Evolutionary conservation across 2,797 vertebrate genomes (phyloP), one percentile per base, ranked within the genome.

Genomic region (Acanthurus tractus): DNA sequence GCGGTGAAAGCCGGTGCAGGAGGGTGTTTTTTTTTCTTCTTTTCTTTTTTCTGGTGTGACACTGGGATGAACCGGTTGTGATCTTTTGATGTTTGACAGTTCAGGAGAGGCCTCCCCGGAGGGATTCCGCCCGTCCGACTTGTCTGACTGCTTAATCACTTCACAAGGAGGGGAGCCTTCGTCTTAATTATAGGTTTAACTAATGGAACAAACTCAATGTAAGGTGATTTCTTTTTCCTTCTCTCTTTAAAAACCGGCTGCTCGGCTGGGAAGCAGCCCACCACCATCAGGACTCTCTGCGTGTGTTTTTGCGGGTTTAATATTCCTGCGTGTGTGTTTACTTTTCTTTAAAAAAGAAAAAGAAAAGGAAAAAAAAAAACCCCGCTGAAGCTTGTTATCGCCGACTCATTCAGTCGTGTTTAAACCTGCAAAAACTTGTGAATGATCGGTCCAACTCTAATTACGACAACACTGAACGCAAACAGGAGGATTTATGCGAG

Each of bases 71-170:
- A 95, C 94, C 92, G 94, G 94, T 95, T 93, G 86, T 89, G 88
- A 91, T 81, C 84, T 92, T 96, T 93, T 96, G 95, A 97, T 96
- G 95, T 96, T 91, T 93, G 90, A 91, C 84, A 86, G 87, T 85
- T 85, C 82, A 81, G 77, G 74, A 81, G 78, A 90, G 86, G 86
- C 93, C 93, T 95, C 96, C 96, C 92, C 81, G 91, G 94, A 94
- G 90, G 94, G 91, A 76, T 87, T 90, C 86, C 72, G 91, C 95
- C 92, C 78, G 96, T 95, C 94, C 92, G 94, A 97, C 97, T 92
- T 92, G 97, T 97, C 96, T 96, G 94, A 94, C 96, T 95, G 95
- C 96, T 93, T 91, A 84, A 91, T 87, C 89, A 92, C 88, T 70
- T 59, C 63, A 64, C n/a, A n/a, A n/a, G 78, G 78, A 42, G 94